Conservation (phyloP, 2,888 invertebrate species). For the Mongoloraphidia duomilia region DNA sequence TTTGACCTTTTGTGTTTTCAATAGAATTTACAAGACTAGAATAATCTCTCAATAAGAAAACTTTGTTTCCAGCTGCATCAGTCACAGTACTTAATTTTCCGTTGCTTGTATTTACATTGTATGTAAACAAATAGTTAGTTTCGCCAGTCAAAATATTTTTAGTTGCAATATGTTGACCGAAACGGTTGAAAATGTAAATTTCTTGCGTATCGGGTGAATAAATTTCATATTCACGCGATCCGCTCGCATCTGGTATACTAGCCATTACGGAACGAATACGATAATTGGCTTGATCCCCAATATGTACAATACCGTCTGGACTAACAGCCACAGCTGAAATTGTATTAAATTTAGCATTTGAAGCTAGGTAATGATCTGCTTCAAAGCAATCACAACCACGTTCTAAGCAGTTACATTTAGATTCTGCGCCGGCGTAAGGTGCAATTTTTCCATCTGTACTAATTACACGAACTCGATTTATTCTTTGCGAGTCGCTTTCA, state of each 20-base stretch:
- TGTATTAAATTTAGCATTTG: slow-evolving; percentile 87
- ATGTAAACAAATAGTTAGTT: slow-evolving; percentile 84
- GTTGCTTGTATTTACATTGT: slow-evolving; percentile 92
- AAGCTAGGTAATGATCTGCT: slow-evolving; percentile 79
- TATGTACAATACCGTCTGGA: slow-evolving; percentile 86
- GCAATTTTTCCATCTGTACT: slow-evolving; percentile 88
- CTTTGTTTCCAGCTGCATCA: slow-evolving; percentile 83
- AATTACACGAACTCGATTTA: slow-evolving; percentile 80
- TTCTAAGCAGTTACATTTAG: slow-evolving; percentile 85
- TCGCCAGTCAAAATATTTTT: slow-evolving; percentile 91
- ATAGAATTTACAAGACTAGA: slow-evolving; percentile 85
- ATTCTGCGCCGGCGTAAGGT: slow-evolving; percentile 88
- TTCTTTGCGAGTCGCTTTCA: slow-evolving; percentile 89
- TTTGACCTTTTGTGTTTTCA: slow-evolving; percentile 86
- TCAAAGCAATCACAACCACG: slow-evolving; percentile 86
- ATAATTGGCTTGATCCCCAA: slow-evolving; percentile 89
- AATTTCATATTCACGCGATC: slow-evolving; percentile 79
- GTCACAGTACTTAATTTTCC: slow-evolving; percentile 89
- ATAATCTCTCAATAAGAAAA: slow-evolving; percentile 68
- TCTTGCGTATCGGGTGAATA: slow-evolving; percentile 92
- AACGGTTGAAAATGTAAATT: slow-evolving; percentile 82
- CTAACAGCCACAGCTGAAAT: slow-evolving; percentile 87
- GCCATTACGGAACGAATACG: slow-evolving; percentile 79
- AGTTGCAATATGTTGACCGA: slow-evolving; percentile 89
- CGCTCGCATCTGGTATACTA: slow-evolving; percentile 74